These are phyloP conservation scores for Drosophila rubida DNA, from an alignment of 2,888 invertebrate genomes.

Conservation along the genomic window DNA sequence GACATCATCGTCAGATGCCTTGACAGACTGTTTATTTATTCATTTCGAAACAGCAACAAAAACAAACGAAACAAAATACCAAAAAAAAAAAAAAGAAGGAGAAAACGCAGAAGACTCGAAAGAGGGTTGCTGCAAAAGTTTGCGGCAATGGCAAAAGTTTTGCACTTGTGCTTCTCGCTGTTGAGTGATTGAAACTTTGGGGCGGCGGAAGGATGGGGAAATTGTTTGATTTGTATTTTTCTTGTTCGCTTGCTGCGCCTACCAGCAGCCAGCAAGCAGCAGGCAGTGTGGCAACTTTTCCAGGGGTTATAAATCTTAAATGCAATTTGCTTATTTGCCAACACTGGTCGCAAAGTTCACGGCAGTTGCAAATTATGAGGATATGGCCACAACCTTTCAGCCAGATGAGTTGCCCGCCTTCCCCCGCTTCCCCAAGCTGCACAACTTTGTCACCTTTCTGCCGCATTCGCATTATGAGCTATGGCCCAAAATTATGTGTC, in stretches of 20 bases:
- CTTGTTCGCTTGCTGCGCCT: background rate
- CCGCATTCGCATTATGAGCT: background rate
- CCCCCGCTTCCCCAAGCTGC: background rate
- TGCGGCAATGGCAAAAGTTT: slow-evolving; percentile 29
- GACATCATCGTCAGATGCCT: slow-evolving; percentile 32
- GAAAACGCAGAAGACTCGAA: background rate
- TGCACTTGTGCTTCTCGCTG: background rate
- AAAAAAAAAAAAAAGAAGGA: background rate
- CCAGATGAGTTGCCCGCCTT: background rate
- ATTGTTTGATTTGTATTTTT: slow-evolving; percentile 34
- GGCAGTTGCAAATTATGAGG: background rate
- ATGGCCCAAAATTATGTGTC: slow-evolving; percentile 12
- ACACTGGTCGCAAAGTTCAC: background rate
- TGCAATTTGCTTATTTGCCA: slow-evolving; percentile 62
- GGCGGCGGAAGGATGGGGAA: background rate
- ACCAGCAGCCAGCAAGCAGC: background rate
- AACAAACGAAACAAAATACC: no score
- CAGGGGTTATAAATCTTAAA: slow-evolving; percentile 65
- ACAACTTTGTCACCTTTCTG: background rate
- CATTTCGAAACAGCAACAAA: slow-evolving; percentile 25
- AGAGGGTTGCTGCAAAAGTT: slow-evolving; percentile 42
- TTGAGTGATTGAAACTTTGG: slow-evolving; percentile 33
- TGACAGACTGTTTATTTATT: slow-evolving; percentile 54
- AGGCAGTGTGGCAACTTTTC: slow-evolving; percentile 22
- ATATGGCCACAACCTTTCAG: slow-evolving; percentile 7